Base-by-base conservation (phyloP, 2,113 vertebrate species). In the Gracilinanus agilis region DNA sequence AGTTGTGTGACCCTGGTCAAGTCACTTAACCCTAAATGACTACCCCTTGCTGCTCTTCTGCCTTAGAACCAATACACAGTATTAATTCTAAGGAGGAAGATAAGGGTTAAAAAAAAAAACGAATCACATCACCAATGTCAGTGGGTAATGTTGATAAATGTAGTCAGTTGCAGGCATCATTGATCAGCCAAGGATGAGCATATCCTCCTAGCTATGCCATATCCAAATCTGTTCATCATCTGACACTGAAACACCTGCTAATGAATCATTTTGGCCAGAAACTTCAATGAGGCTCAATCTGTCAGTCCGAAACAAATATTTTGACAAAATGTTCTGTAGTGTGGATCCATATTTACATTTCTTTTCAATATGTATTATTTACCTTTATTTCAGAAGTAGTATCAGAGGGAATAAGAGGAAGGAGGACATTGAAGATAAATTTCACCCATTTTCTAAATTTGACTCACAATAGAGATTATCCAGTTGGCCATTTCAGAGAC, bases 191-290 rank as follows among this genome's bases (percentile, higher is more conserved):
- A 7, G 40, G n/a, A 83, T 40, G n/a, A 83, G 16, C 2, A 0
- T 19, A 83, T 83, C n/a, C 21, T 40, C 67, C 19, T 83, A 40
- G 19, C 67, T 83, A 10, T 67, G n/a, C 7, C n/a, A 83, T 23
- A 40, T 83, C 34, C 67, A 83, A 83, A 83, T 83, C 67, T 83
- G 67, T n/a, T 83, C 19, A 40, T 34, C 34, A 83, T 83, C n/a
- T 83, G 67, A 83, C 23, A 7, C n/a, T 83, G 34, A 6, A 83
- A 83, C 67, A 83, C 67, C 67, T 83, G n/a, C 16, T 40, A 83
- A 83, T 83, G n/a, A 83, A 83, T 83, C 55, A 92, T 92, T 83
- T 83, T 53, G 34, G 29, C 34, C 67, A 54, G 24, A 92, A 92
- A 54, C 54, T 53, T 92, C 53, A 88, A 83, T 54, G 67, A 29